phyloP scores from a whole-genome alignment of 2,113 vertebrate genomes.

The Kobus ellipsiprymnus region DNA sequence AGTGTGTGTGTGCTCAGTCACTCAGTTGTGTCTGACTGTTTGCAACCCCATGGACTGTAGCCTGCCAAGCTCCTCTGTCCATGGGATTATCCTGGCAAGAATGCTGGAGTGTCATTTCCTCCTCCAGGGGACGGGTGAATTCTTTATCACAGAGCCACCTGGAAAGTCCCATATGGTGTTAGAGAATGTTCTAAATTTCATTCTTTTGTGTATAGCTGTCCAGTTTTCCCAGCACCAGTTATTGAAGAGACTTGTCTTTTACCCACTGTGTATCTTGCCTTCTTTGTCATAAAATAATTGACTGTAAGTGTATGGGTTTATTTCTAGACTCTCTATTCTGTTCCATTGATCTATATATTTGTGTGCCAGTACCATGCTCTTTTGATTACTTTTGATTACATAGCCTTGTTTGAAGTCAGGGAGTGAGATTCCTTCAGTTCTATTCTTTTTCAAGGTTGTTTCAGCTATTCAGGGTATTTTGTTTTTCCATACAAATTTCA shows the following conservation, averaged over 20 bases:
- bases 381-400: neutral
- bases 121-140: neutral
- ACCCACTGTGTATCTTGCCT: neutral
- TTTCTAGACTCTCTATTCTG: neutral
- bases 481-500: neutral
- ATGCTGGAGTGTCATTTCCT: neutral
- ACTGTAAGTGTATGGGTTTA: neutral
- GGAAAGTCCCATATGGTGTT: neutral
- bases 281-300: neutral
- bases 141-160: neutral
- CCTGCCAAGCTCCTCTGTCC: neutral
- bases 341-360: neutral
- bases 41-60: neutral
- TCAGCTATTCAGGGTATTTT: neutral
- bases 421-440: neutral
- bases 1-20: neutral
- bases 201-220: neutral
- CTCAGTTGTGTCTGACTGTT: neutral
- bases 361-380: neutral
- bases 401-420: neutral
- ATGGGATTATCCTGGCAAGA: neutral
- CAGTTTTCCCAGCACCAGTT: neutral
- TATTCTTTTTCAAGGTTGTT: neutral
- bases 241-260: neutral
- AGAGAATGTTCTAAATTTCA: neutral